These are phyloP conservation scores for Xanthia togata DNA, from an alignment of 2,888 invertebrate species.

Conservation along the genomic window DNA sequence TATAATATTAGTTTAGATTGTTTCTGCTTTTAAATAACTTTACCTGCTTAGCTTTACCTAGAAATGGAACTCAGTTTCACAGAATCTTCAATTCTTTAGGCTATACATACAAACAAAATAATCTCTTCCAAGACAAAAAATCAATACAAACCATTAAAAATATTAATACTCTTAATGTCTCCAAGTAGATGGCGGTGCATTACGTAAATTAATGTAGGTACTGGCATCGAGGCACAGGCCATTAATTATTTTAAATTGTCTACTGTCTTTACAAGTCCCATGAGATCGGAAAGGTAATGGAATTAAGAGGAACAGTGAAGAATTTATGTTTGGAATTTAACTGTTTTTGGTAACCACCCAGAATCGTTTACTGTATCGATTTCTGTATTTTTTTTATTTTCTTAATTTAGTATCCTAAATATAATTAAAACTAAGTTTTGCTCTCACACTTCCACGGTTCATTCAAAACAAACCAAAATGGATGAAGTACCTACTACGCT, in stretches of 20 bases:
- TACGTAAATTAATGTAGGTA: slow-evolving; percentile 51
- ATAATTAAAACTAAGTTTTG: no score
- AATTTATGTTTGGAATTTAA: background rate
- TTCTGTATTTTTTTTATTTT: no score
- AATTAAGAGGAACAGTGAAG: slow-evolving; percentile 11
- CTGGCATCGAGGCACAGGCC: background rate
- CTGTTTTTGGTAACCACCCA: background rate
- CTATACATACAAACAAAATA: background rate
- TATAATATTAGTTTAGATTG: no score
- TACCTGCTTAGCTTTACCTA: no score
- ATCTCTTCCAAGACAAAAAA: slow-evolving; percentile 2
- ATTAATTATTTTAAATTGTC: slow-evolving; percentile 55
- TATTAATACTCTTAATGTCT: slow-evolving; percentile 48
- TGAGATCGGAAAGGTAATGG: slow-evolving; percentile 21
- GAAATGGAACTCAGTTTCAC: background rate
- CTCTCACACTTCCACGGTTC: no score
- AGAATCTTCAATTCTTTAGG: no score
- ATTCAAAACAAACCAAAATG: no score
- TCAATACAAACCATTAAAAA: slow-evolving; percentile 39
- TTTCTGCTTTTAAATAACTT: no score
- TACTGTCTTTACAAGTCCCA: slow-evolving; percentile 23
- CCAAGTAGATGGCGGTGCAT: slow-evolving; percentile 43
- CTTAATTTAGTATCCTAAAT: no score
- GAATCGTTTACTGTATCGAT: no score
- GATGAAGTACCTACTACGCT: no score